These are phyloP conservation scores for Melanotaenia maccullochi DNA, from an alignment of 2,797 vertebrate species.

Conservation along the genomic window DNA sequence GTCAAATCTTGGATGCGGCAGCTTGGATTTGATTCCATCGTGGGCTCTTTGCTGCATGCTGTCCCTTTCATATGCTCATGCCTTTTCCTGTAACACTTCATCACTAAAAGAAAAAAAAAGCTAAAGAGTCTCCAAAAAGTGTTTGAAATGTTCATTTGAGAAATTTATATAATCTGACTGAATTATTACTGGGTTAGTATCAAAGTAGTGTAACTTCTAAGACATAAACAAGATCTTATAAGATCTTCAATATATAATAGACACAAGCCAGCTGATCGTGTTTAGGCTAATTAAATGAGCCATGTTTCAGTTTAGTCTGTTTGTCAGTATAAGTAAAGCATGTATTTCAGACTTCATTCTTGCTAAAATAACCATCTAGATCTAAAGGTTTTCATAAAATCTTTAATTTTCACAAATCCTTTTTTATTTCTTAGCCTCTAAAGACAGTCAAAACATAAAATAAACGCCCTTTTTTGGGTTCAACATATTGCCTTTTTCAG, in stretches of 20 bases:
- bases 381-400: background rate
- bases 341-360: background rate
- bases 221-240: no score
- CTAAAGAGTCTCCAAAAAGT: background rate
- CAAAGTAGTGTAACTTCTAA: no score
- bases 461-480: background rate
- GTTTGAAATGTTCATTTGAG: no score
- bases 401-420: background rate
- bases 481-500: background rate
- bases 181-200: no score
- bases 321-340: no score
- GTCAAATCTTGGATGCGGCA: background rate
- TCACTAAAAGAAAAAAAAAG: background rate
- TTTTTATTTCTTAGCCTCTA: background rate
- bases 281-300: no score
- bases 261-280: no score
- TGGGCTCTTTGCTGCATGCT: background rate
- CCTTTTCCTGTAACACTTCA: background rate
- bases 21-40: background rate
- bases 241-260: no score
- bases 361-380: background rate
- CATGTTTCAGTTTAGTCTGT: no score
- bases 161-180: no score
- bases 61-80: background rate
- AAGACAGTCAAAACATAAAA: background rate